phyloP scores from a whole-genome alignment of 2,797 vertebrate species.

The Gadopsis marmoratus region DNA sequence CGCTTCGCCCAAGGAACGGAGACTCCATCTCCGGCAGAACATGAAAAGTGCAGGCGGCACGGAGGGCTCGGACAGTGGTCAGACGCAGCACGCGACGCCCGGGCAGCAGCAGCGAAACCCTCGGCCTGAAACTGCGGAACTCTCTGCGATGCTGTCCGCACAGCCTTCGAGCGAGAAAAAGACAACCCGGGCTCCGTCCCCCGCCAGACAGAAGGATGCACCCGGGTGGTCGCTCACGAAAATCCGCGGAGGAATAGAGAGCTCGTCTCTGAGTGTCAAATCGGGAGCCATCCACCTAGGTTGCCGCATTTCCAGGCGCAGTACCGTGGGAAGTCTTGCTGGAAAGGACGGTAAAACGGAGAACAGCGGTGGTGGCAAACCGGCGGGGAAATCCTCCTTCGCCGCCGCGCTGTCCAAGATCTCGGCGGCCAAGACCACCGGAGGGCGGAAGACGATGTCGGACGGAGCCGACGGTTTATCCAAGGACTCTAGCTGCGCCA shows the following conservation, averaged over 20 bases:
- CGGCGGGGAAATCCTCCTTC: slow-evolving; percentile 77
- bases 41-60: slow-evolving; percentile 86
- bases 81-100: slow-evolving; percentile 66
- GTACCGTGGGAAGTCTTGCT: slow-evolving; percentile 69
- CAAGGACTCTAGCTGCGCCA: slow-evolving; percentile 83
- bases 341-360: slow-evolving; percentile 84
- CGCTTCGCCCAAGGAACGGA: slow-evolving; percentile 86
- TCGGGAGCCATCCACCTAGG: slow-evolving; percentile 84
- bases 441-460: slow-evolving; percentile 83
- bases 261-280: slow-evolving; percentile 82
- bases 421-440: slow-evolving; percentile 67
- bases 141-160: slow-evolving; percentile 57
- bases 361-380: slow-evolving; percentile 65
- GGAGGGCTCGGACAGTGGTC: slow-evolving; percentile 77
- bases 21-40: slow-evolving; percentile 84
- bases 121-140: slow-evolving; percentile 53
- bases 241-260: slow-evolving; percentile 87
- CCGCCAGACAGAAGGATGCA: slow-evolving; percentile 94
- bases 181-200: slow-evolving; percentile 92
- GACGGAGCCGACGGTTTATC: slow-evolving; percentile 84
- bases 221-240: slow-evolving; percentile 93
- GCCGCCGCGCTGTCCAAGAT: slow-evolving; percentile 61
- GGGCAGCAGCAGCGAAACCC: slow-evolving; percentile 53
- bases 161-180: slow-evolving; percentile 84
- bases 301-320: slow-evolving; percentile 84